Conservation (phyloP, 2,888 invertebrate genomes). For the Epinotia bilunana region DNA sequence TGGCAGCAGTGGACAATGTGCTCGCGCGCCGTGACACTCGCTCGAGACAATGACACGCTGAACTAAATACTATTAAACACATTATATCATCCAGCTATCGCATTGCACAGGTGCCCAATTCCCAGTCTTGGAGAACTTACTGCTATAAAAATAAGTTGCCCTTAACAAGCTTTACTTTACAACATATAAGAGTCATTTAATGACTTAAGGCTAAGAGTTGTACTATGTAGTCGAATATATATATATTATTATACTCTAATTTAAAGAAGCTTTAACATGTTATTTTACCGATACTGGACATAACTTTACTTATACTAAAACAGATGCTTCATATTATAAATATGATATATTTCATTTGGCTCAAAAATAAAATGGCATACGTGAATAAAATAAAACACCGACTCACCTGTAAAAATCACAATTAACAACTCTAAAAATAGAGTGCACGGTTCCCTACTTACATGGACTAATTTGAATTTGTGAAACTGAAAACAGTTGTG, state of each 20-base stretch:
- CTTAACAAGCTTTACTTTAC: constrained; percentile 35
- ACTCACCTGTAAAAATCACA: constrained; percentile 47
- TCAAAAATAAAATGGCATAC: constrained; percentile 71
- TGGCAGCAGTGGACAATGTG: constrained; percentile 71
- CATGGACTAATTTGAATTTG: constrained; percentile 26
- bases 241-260: constrained; percentile 33
- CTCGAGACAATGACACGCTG: constrained; percentile 65
- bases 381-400: constrained; percentile 52
- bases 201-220: constrained; percentile 77
- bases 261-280: constrained; percentile 60
- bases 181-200: constrained; percentile 57
- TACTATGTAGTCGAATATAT: constrained; percentile 69
- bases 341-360: constrained; percentile 55
- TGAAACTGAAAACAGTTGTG: constrained; percentile 40
- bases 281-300: constrained; percentile 56
- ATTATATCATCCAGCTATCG: constrained; percentile 52
- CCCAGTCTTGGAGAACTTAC: constrained; percentile 64
- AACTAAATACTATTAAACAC: constrained; percentile 57
- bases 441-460: constrained; percentile 26
- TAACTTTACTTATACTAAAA: constrained; percentile 55
- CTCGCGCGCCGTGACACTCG: constrained; percentile 63
- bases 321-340: constrained; percentile 52
- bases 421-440: constrained; percentile 41
- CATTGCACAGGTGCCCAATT: constrained; percentile 56
- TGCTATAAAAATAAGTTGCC: constrained; percentile 54